phyloP scores from a whole-genome alignment of 1,140 invertebrate genomes.

The Drosophila orosa region DNA sequence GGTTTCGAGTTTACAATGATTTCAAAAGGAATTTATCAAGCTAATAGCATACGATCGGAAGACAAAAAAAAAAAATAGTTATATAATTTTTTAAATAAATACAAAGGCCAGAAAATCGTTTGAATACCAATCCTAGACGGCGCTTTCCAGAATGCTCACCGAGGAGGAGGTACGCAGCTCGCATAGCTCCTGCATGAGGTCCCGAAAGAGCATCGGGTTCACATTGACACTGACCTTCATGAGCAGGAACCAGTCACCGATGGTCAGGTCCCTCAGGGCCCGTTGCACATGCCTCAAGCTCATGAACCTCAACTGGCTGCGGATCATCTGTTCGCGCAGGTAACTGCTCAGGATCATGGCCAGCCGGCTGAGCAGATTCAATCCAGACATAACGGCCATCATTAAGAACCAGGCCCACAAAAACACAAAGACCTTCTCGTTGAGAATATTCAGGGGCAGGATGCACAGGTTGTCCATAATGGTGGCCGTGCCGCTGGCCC shows the following conservation, averaged over 20 bases:
- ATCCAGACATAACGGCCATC: conserved; percentile 87
- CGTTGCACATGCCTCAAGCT: conserved; percentile 60
- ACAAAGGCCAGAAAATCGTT: neutral
- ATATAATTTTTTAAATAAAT: conserved; percentile 1
- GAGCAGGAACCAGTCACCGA: conserved; percentile 90
- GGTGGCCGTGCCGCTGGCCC: conserved; percentile 87
- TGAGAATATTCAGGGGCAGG: conserved; percentile 90
- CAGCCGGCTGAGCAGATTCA: conserved; percentile 87
- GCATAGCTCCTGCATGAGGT: conserved; percentile 85
- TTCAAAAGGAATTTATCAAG: neutral
- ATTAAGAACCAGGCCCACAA: conserved; percentile 93
- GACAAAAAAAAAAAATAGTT: conserved; percentile 10
- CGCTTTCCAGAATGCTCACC: conserved; percentile 53
- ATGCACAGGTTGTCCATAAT: conserved; percentile 89
- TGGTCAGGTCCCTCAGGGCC: conserved; percentile 73
- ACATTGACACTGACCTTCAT: conserved; percentile 89
- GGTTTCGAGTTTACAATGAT: conserved; percentile 2
- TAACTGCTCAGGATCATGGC: conserved; percentile 63
- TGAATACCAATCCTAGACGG: conserved; percentile 31
- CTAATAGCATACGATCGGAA: conserved; percentile 1
- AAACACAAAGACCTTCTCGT: conserved; percentile 92
- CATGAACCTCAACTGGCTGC: conserved; percentile 84
- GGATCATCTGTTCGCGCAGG: conserved; percentile 85
- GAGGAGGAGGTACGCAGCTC: conserved; percentile 70
- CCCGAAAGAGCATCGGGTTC: conserved; percentile 87